Evolutionary conservation across 1,140 invertebrate species (phyloP), one percentile per base, ranked within the genome.

Genomic region (Lepidurus packardi): DNA sequence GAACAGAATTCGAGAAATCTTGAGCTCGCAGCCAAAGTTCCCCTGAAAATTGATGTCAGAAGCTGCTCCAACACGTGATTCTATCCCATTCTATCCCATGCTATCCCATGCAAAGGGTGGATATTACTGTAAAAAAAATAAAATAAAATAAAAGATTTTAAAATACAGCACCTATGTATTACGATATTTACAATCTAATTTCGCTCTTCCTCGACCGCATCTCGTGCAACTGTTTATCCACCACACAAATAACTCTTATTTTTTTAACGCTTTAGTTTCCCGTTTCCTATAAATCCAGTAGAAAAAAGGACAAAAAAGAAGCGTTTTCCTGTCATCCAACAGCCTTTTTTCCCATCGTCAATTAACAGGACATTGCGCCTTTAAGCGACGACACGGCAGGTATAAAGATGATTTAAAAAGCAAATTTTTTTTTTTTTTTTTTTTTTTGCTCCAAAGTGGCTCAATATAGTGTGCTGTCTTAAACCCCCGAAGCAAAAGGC

Each of bases 101-200:
- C 53, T n/a, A 65, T 21, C 13, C 53, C 53, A 9, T 65, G 21
- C 9, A n/a, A 65, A 65, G 8, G 53, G 13, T 65, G 53, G 16
- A 65, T 2, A 21, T 21, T 7, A 65, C 9, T n/a, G 53, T 7
- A n/a, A 21, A 65, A n/a, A 65, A 65, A 2, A n/a, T 21, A 16
- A 65, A 65, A 65, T 65, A 65, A n/a, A 65, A n/a, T 1, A 7
- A 13, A 65, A 65, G 1, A 65, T 21, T 34, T 34, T 65, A 65
- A 65, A 65, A 65, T 65, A 65, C 53, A 65, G 53, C 53, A 65
- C 53, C 53, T 13, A 65, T 65, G 16, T 65, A 65, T 16, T 65
- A n/a, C 53, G 16, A 21, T 65, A 65, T 65, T 9, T 65, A 65
- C 53, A 65, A 65, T 65, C 16, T 21, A 65, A 65, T n/a, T 65